Percentiles rank a stretch among this genome's conserved stretches.
Conservation (phyloP, 2,888 invertebrate genomes). For the Anoplius nigerrimus region DNA sequence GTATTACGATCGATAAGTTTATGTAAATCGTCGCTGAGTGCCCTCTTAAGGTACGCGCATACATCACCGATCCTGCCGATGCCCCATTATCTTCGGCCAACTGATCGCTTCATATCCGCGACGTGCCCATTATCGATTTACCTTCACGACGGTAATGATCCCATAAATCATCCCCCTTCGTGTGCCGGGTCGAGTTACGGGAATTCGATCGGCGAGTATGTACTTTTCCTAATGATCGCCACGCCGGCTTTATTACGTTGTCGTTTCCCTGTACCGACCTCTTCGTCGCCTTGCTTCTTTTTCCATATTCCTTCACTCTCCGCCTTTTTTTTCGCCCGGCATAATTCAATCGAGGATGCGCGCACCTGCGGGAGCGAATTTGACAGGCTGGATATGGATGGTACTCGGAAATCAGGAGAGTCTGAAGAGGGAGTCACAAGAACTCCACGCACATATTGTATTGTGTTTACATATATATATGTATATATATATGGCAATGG, state of each 20-base stretch:
- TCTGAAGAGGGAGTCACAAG: no score
- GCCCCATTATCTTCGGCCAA: slow-evolving; percentile 21
- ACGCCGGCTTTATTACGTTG: no score
- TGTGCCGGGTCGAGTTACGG: background rate
- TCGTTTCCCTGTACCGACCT: no score
- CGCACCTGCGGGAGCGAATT: no score
- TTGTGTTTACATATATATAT: no score
- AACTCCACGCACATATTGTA: no score
- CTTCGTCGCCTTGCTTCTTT: no score
- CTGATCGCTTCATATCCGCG: slow-evolving; percentile 38
- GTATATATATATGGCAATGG: slow-evolving; percentile 40
- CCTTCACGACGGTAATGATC: slow-evolving; percentile 28
- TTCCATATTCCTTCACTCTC: no score
- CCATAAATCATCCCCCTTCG: slow-evolving; percentile 30
- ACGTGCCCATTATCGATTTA: slow-evolving; percentile 27
- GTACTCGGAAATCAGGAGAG: no score
- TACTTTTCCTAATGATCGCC: background rate
- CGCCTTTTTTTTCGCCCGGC: no score
- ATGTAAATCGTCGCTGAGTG: slow-evolving; percentile 25
- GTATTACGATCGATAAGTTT: slow-evolving; percentile 22
- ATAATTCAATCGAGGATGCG: no score
- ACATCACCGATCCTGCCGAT: background rate
- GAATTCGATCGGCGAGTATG: background rate
- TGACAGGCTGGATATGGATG: no score
- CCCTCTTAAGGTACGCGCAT: slow-evolving; percentile 4